Base-by-base conservation (phyloP, 2,888 invertebrate genomes). In the Podabrus alpinus region DNA sequence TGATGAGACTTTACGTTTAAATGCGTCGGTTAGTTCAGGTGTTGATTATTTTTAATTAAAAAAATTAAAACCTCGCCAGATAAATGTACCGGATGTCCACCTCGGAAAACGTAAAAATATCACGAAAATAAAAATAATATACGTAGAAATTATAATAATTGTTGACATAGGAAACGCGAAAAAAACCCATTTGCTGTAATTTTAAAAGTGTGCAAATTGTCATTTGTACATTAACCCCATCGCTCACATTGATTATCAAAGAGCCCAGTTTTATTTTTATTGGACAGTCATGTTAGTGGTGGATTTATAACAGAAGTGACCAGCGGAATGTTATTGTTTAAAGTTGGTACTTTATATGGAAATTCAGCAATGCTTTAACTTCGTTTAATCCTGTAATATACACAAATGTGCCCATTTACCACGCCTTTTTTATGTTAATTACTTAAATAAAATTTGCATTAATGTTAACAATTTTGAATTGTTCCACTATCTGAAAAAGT, bases 281-380 rank as follows among this genome's bases (percentile, higher is more conserved):
- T 45, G 74, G 67, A 69, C 45, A 62, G 69, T 76, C 76, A 71
- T 76, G 76, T 76, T 72, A 66, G 70, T 69, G 70, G 79, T 73
- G 78, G 78, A 83, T 83, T 83, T 83, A 83, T 80, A 75, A 79
- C 73, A 69, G 77, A 79, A 79, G 73, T 81, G 80, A 78, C 78
- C 82, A 77, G 76, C 73, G 82, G 83, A 83, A 83, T 83, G 83
- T 83, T 83, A 83, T 83, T 83, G 83, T 83, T 83, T 83, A 80
- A 81, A 79, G 78, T 75, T 19, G 79, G 79, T 79, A 83, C 82
- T 83, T 81, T 83, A 80, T 83, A 83, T 82, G 83, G 81, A 81
- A 82, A 83, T 82, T 78, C 78, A 68, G 77, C 60, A 73, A 73
- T 77, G 74, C 45, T 75, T 62, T 72, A 72, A 69, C 61, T 72